Percentiles rank a stretch among this genome's conserved stretches.
These are phyloP conservation scores for Rhagonycha lutea DNA, from an alignment of 2,888 invertebrate species.

Conservation along the genomic window DNA sequence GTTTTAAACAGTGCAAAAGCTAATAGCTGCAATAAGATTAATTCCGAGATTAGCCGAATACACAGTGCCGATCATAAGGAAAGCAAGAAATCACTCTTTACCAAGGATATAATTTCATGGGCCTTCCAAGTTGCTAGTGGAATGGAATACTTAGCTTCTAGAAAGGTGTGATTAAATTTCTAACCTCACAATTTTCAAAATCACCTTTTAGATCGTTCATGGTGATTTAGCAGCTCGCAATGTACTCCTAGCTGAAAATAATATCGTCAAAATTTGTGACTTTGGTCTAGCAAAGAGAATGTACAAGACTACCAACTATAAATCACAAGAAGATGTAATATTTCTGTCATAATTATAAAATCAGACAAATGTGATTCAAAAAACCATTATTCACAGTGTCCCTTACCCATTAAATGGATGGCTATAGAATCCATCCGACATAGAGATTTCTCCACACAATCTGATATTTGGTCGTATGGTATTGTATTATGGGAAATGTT, in stretches of 20 bases:
- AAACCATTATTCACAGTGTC: constrained; percentile 58
- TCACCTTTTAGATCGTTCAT: constrained; percentile 70
- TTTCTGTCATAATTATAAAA: neutral
- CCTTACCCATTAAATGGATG: constrained; percentile 95
- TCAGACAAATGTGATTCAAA: too few species aligned
- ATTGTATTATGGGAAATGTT: constrained; percentile 91
- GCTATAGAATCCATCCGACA: constrained; percentile 92
- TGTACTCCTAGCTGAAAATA: constrained; percentile 84
- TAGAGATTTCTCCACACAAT: constrained; percentile 89
- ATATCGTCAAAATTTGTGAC: constrained; percentile 94
- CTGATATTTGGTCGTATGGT: constrained; percentile 94
- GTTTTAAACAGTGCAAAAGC: constrained; percentile 43
- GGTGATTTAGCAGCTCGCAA: constrained; percentile 91
- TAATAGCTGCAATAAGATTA: too few species aligned
- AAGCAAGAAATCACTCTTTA: constrained; percentile 71
- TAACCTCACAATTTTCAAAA: neutral
- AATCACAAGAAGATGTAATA: constrained; percentile 82
- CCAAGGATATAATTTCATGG: constrained; percentile 86
- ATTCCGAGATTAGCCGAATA: constrained; percentile 80
- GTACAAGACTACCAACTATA: constrained; percentile 87
- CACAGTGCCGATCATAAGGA: constrained; percentile 78
- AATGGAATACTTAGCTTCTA: constrained; percentile 90
- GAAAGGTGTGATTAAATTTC: constrained; percentile 65
- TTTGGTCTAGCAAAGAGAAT: constrained; percentile 93
- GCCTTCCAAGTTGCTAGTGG: constrained; percentile 92